phyloP scores from a whole-genome alignment of 2,888 invertebrate genomes.

The Crocallis elinguaria region DNA sequence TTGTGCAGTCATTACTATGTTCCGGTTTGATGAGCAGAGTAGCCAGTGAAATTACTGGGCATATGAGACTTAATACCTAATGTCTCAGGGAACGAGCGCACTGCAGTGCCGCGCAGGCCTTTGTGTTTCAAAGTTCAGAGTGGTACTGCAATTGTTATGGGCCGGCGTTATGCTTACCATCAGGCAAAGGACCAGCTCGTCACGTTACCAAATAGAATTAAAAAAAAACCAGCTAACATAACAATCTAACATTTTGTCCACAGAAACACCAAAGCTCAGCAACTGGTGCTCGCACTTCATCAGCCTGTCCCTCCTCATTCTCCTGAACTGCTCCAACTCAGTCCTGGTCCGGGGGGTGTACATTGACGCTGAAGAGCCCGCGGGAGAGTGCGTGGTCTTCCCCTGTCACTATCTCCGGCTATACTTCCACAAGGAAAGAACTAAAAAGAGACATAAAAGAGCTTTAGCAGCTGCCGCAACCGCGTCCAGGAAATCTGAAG shows the following conservation, averaged over 20 bases:
- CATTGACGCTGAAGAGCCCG: conserved; percentile 93
- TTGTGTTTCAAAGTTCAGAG: too few species aligned
- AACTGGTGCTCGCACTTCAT: conserved; percentile 92
- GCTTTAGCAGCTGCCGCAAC: conserved; percentile 63
- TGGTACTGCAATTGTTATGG: too few species aligned
- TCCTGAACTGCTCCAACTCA: conserved; percentile 94
- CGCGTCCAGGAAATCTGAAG: conserved; percentile 64
- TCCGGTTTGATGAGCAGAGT: too few species aligned
- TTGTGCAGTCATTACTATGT: too few species aligned
- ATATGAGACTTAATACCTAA: too few species aligned
- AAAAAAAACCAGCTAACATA: neutral
- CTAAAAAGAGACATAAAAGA: conserved; percentile 83
- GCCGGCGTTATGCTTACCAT: too few species aligned
- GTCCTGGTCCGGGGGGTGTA: conserved; percentile 94
- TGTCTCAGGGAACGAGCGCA: too few species aligned
- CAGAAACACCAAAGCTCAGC: conserved; percentile 90
- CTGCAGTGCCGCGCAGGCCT: too few species aligned
- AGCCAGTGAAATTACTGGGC: too few species aligned
- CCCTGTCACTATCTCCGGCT: conserved; percentile 93
- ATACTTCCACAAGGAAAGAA: conserved; percentile 89
- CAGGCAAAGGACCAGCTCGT: too few species aligned
- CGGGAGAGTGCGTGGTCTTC: conserved; percentile 92
- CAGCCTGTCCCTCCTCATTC: conserved; percentile 89
- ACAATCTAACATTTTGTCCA: conserved; percentile 25
- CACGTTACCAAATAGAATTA: neutral